Conservation (phyloP, 1,140 invertebrate species). For the Wiebesia pumilae region DNA sequence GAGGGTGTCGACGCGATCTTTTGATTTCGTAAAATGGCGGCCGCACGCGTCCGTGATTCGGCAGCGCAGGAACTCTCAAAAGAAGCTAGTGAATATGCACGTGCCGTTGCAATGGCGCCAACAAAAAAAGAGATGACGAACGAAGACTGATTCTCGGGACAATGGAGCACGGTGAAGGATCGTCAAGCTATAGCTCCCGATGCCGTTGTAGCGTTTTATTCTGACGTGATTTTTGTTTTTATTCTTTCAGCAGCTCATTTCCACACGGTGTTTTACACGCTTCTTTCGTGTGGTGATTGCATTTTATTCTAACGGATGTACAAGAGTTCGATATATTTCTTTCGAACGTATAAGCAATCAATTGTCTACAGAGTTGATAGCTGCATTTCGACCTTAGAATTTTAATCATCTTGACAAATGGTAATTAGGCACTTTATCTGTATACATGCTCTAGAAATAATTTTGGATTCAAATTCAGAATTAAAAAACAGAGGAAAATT, state of each 20-base stretch:
- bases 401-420: no score
- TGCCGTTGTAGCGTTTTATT: not conserved
- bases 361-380: no score
- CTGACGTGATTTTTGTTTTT: not conserved
- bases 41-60: not conserved
- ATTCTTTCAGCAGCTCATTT: not conserved
- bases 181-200: not conserved
- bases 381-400: no score
- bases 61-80: not conserved
- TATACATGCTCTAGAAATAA: no score
- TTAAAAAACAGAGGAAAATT: no score
- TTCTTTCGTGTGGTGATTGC: no score
- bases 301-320: no score
- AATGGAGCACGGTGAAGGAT: not conserved
- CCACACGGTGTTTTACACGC: no score
- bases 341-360: no score
- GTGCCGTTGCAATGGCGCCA: constrained; percentile 49
- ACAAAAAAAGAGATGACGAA: constrained; percentile 37
- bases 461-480: no score
- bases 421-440: no score
- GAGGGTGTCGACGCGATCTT: not conserved
- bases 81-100: not conserved
- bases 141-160: not conserved
- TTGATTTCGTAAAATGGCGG: constrained; percentile 42
- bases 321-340: no score